Percentiles rank a stretch among this genome's conserved stretches.
These are phyloP conservation scores for Drosophila jambulina DNA, from an alignment of 1,140 invertebrate species.

Conservation along the genomic window DNA sequence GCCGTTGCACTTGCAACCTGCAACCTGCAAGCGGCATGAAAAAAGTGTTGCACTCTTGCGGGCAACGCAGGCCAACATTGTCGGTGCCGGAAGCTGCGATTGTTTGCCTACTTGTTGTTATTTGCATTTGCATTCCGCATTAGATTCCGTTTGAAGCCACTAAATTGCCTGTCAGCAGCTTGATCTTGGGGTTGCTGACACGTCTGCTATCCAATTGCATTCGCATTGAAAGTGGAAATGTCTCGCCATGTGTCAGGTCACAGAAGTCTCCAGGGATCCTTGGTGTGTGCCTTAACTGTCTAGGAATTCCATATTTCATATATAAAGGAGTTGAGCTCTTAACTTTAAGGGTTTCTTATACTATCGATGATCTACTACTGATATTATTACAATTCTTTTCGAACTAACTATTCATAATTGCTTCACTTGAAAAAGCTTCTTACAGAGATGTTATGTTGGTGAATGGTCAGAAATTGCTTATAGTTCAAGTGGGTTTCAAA, in stretches of 20 bases:
- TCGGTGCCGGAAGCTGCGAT: slow-evolving; percentile 36
- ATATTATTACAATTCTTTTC: background rate
- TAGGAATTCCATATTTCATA: background rate
- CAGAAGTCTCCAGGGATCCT: background rate
- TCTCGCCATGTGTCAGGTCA: too few species aligned
- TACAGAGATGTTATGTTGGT: too few species aligned
- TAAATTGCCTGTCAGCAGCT: slow-evolving; percentile 51
- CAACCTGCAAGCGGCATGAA: slow-evolving; percentile 12
- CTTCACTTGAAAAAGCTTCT: too few species aligned
- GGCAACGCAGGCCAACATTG: slow-evolving; percentile 33
- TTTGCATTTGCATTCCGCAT: slow-evolving; percentile 57
- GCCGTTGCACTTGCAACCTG: slow-evolving; percentile 44
- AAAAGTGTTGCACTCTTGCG: slow-evolving; percentile 54
- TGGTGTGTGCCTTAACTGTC: background rate
- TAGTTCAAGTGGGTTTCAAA: too few species aligned
- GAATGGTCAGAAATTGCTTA: too few species aligned
- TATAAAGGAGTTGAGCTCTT: background rate
- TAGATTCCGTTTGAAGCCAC: slow-evolving; percentile 38
- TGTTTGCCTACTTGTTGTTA: slow-evolving; percentile 49
- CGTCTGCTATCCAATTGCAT: slow-evolving; percentile 33
- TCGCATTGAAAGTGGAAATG: slow-evolving; percentile 30
- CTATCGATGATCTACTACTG: background rate
- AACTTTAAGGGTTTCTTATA: background rate
- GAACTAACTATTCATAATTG: too few species aligned
- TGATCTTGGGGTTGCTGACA: slow-evolving; percentile 20